A percentile compares a stretch with the other conserved stretches of the same genome.
Conservation (phyloP, 2,113 vertebrate genomes). For the Seriola quinqueradiata region DNA sequence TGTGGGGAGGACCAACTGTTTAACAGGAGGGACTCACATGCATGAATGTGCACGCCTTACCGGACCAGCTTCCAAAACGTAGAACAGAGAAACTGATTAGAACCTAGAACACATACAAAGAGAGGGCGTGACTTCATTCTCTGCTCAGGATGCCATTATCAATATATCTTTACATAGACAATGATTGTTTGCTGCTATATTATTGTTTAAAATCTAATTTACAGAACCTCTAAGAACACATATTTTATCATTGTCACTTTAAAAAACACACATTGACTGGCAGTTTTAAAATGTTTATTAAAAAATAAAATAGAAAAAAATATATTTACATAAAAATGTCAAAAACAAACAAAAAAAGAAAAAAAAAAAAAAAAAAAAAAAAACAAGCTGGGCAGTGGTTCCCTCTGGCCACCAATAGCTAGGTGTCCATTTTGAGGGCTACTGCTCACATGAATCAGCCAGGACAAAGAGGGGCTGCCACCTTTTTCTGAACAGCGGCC, state of each 20-base stretch:
- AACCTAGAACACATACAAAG: too few species aligned
- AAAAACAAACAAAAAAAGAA: constrained; percentile 70
- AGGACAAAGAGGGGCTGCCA: constrained; percentile 68
- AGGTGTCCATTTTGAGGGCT: constrained; percentile 67
- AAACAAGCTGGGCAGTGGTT: constrained; percentile 73
- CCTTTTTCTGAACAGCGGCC: constrained; percentile 71
- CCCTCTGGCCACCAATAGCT: constrained; percentile 85
- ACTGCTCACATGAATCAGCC: constrained; percentile 71
- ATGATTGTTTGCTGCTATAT: too few species aligned
- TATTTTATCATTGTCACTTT: background rate
- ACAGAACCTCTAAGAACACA: background rate
- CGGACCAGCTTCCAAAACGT: too few species aligned
- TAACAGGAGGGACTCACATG: too few species aligned
- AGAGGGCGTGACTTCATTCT: too few species aligned
- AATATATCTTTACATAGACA: too few species aligned
- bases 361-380: constrained; percentile 24
- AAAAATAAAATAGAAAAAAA: constrained; percentile 99
- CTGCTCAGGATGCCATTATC: too few species aligned
- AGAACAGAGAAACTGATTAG: too few species aligned
- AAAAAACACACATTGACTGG: constrained; percentile 39
- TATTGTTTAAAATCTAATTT: too few species aligned
- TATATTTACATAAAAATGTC: constrained; percentile 99
- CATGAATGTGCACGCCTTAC: too few species aligned
- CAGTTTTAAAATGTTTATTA: constrained; percentile 96
- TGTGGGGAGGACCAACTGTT: too few species aligned